Conservation (phyloP, 2,888 invertebrate genomes). For the Leptogaster cylindrica region DNA sequence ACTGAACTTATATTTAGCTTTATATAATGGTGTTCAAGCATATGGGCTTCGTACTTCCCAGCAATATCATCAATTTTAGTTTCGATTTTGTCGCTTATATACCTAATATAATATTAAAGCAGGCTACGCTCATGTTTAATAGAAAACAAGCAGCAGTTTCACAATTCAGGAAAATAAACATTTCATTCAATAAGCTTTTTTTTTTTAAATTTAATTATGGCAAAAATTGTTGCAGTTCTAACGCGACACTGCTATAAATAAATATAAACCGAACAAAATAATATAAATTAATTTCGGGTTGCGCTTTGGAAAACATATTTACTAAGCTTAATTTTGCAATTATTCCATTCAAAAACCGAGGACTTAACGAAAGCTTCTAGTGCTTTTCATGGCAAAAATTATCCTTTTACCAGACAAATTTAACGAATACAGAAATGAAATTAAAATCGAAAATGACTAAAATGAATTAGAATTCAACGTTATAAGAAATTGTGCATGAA, state of each 20-base stretch:
- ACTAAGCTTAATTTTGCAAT: not conserved
- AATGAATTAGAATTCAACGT: not conserved
- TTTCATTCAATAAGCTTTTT: too few species aligned
- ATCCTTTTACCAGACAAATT: conserved; percentile 1
- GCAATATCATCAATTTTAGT: not conserved
- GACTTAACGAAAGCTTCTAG: not conserved
- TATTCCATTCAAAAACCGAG: not conserved
- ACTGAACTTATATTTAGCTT: too few species aligned
- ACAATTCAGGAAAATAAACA: not conserved
- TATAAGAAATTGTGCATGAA: conserved; percentile 21
- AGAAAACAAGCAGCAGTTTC: not conserved
- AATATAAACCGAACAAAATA: not conserved
- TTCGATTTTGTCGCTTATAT: too few species aligned
- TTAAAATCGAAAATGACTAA: not conserved
- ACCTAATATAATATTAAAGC: too few species aligned
- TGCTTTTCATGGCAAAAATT: not conserved
- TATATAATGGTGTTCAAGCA: too few species aligned
- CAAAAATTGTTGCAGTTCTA: too few species aligned
- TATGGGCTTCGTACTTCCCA: too few species aligned
- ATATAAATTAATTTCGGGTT: not conserved
- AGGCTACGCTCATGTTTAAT: too few species aligned
- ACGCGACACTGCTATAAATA: too few species aligned
- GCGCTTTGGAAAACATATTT: not conserved
- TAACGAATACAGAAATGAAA: not conserved
- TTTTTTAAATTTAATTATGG: too few species aligned